Percentiles rank a stretch among this genome's conserved stretches.
phyloP scores from a whole-genome alignment of 2,113 vertebrate species.

The Galeopterus variegatus region DNA sequence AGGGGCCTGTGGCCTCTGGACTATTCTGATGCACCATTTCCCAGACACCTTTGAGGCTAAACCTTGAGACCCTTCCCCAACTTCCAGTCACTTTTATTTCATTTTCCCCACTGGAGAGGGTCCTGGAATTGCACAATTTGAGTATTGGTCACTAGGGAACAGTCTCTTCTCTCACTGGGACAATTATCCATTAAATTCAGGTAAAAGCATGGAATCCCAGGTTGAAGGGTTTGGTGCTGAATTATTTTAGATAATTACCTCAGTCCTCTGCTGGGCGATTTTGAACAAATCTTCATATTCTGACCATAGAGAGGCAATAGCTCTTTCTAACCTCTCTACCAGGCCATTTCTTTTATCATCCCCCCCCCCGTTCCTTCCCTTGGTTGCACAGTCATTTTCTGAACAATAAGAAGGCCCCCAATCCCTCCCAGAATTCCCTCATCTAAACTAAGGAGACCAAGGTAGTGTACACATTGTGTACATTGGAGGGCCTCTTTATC shows the following conservation, averaged over 20 bases:
- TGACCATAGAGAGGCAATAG: not conserved
- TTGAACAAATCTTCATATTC: slow-evolving; percentile 26
- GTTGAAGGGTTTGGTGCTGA: not conserved
- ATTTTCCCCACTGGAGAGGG: slow-evolving; percentile 1
- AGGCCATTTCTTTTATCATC: slow-evolving; percentile 13
- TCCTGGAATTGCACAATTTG: not conserved
- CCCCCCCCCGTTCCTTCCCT: not conserved
- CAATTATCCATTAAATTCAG: slow-evolving; percentile 56
- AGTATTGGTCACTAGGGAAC: not conserved
- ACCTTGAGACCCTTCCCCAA: not conserved
- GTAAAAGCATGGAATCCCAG: slow-evolving; percentile 13
- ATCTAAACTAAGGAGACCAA: not conserved
- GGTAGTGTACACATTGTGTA: not conserved
- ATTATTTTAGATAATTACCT: slow-evolving; percentile 36
- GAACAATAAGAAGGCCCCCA: not conserved
- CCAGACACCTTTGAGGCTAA: not conserved
- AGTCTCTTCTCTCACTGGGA: slow-evolving; percentile 15
- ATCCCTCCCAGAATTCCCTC: not conserved
- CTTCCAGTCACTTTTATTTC: slow-evolving; percentile 7
- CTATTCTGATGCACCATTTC: slow-evolving; percentile 11
- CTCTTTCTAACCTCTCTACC: not conserved
- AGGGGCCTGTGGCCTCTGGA: not conserved
- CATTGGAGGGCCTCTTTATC: not conserved
- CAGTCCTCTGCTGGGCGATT: slow-evolving; percentile 23
- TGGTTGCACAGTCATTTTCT: slow-evolving; percentile 56